Conservation (phyloP, 2,113 vertebrate genomes). For the Herpailurus yagouaroundi region DNA sequence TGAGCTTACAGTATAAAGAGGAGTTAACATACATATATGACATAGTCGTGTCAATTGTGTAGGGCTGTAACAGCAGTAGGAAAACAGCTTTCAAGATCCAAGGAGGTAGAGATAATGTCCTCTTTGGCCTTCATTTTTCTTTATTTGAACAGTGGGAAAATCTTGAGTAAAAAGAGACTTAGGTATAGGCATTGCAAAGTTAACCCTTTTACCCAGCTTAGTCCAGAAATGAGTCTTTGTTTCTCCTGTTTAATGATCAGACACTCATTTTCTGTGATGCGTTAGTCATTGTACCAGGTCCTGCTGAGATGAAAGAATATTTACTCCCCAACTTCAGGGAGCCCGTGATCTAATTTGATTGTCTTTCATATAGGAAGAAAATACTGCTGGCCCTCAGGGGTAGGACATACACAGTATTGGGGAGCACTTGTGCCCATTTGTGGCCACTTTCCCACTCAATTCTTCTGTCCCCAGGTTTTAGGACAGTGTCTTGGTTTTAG, state of each 20-base stretch:
- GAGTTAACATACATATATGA: not conserved
- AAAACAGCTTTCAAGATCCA: not conserved
- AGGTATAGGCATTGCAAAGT: not conserved
- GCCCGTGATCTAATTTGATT: no score
- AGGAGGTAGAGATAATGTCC: not conserved
- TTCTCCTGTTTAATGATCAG: not conserved
- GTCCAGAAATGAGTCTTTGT: not conserved
- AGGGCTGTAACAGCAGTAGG: not conserved
- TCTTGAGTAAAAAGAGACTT: not conserved
- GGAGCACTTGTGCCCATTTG: not conserved
- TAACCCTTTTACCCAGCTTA: not conserved
- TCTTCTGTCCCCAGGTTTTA: not conserved
- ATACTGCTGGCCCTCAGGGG: not conserved
- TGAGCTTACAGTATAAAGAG: not conserved
- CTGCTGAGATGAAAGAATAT: not conserved
- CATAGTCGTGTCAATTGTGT: not conserved
- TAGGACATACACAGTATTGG: no score
- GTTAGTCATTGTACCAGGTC: not conserved
- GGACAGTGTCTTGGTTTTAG: not conserved
- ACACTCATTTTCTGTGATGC: not conserved
- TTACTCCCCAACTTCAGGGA: not conserved
- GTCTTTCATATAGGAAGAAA: not conserved
- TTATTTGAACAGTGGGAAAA: not conserved
- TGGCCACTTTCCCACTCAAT: not conserved
- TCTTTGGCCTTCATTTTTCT: conserved; percentile 13